Base-by-base conservation (phyloP, 2,888 invertebrate genomes). In the Drosophila lutescens region DNA sequence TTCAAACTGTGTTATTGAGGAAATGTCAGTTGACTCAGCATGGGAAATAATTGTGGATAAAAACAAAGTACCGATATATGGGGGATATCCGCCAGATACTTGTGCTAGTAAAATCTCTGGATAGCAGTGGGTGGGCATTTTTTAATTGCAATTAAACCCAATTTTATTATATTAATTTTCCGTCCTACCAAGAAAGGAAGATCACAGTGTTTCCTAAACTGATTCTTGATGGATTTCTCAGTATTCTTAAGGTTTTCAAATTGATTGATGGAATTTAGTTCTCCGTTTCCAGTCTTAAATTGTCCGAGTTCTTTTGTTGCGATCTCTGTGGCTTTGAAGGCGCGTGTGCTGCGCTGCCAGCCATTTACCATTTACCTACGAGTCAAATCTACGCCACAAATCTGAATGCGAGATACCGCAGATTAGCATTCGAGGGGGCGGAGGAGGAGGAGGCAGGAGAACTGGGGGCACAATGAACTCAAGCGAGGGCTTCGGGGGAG, bases 391-490 rank as follows among this genome's bases (percentile, higher is more conserved):
- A 51, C 67, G 49, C 41, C 43, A 41, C 23, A 62, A 72, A 73
- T 69, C 62, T 72, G 51, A 51, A 46, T 17, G 55, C 20, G 44
- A 50, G 67, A 71, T 74, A 55, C 51, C 67, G 20, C 44, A 66
- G 70, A 73, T 72, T 72, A 73, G 43, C 62, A 46, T 50, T 17
- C 49, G 43, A 26, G 49, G 23, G 36, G 26, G 38, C 38, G 34
- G 36, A 7, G 30, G 30, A 30, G 30, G 30, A 30, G 30, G 49
- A 17, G 40, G 17, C 40, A 38, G 32, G 34, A 36, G 69, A 66
- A 66, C 60, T 55, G 56, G 55, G 61, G 44, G 82, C 82, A 73
- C 86, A 85, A 81, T 85, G 82, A 82, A 82, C 88, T 54, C 54
- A 30, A 59, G 49, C 46, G 30, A 13, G 63, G 49, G 69, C 58